Evolutionary conservation across 64 coral and sea anemone genomes (phyloP).

Genomic region (Hydrozoanthus tunicans): DNA sequence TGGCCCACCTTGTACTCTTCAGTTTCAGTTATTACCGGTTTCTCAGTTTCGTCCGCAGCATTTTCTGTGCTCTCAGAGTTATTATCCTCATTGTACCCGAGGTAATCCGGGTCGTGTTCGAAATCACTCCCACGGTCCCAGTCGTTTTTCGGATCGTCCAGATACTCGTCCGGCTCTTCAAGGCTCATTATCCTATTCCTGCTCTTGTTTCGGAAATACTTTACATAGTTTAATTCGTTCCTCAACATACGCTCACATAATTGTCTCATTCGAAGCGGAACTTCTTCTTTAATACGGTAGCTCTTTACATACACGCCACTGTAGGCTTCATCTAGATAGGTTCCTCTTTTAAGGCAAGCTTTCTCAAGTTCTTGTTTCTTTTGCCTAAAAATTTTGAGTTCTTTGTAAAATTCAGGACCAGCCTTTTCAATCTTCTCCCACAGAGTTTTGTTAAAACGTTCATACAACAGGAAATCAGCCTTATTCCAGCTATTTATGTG

Average conservation of each 20-base stretch:
- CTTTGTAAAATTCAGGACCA: slow-evolving; percentile 71
- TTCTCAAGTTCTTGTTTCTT: slow-evolving; percentile 62
- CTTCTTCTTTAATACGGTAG: slow-evolving; percentile 62
- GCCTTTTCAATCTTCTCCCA: slow-evolving; percentile 73
- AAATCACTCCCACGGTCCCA: slow-evolving; percentile 70
- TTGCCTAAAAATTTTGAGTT: slow-evolving; percentile 68
- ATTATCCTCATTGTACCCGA: neutral
- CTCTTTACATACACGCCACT: slow-evolving; percentile 87
- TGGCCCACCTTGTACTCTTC: no score
- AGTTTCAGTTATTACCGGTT: neutral
- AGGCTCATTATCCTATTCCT: slow-evolving; percentile 22
- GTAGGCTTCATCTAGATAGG: slow-evolving; percentile 79
- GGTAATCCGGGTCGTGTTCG: slow-evolving; percentile 69
- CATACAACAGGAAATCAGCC: slow-evolving; percentile 80
- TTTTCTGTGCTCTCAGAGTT: neutral
- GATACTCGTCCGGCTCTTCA: slow-evolving; percentile 84
- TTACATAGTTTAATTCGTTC: slow-evolving; percentile 91
- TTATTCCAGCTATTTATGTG: slow-evolving; percentile 90
- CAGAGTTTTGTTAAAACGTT: slow-evolving; percentile 77
- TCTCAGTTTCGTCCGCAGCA: neutral
- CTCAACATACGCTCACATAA: slow-evolving; percentile 79
- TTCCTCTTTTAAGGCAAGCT: slow-evolving; percentile 65
- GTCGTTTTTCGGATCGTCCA: slow-evolving; percentile 85
- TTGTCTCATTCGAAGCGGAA: slow-evolving; percentile 40
- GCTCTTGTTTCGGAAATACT: slow-evolving; percentile 69